Evolutionary conservation across 2,797 vertebrate genomes (phyloP).

Genomic region (Chiropotes sagulatus): DNA sequence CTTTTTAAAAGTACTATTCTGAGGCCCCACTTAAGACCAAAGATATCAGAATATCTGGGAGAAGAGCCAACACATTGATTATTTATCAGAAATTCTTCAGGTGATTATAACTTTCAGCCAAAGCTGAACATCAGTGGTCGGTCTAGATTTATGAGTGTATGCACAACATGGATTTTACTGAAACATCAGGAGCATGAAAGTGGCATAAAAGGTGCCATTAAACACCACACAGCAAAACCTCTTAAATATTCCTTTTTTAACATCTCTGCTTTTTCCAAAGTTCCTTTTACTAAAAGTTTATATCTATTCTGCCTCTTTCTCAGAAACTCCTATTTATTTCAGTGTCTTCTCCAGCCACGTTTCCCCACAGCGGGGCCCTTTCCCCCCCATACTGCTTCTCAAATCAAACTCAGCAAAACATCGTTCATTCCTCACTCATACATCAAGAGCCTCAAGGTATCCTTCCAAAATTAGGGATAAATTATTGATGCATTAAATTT

Average conservation of each 20-base stretch:
- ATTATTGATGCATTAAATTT: constrained; percentile 25
- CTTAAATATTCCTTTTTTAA: not conserved
- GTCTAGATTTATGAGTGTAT: not conserved
- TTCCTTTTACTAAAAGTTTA: not conserved
- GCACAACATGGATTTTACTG: not conserved
- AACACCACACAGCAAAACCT: not conserved
- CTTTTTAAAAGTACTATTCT: not conserved
- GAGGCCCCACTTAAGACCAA: not conserved
- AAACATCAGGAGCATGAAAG: not conserved
- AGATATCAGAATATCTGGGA: not conserved
- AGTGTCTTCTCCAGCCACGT: not conserved
- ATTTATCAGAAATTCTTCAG: not conserved
- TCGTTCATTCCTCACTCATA: not conserved
- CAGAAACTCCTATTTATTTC: no score
- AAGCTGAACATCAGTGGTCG: not conserved
- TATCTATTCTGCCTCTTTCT: not conserved
- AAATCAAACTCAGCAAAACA: not conserved
- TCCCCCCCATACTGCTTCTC: not conserved
- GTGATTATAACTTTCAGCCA: not conserved
- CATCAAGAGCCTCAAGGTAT: not conserved
- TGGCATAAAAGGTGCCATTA: not conserved
- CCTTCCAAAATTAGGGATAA: not conserved
- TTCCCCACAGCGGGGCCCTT: not conserved
- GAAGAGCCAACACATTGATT: not conserved
- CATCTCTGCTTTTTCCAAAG: not conserved